Evolutionary conservation across 2,797 vertebrate genomes (phyloP), one percentile per base, ranked within the genome.

Genomic region (Astyanax mexicanus): DNA sequence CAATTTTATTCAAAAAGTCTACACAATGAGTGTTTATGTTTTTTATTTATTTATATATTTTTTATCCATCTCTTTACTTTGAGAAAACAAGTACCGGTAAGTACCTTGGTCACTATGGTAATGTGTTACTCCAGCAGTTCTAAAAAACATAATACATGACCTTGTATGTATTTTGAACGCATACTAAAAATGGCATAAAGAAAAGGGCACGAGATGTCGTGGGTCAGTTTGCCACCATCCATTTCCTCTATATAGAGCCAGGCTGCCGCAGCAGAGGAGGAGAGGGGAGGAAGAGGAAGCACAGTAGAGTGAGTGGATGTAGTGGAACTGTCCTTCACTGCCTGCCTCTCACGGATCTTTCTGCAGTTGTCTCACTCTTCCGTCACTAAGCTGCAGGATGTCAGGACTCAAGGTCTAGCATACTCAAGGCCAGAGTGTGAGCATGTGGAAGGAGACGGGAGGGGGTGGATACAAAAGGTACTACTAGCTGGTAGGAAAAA

Each of bases 321-420:
- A 72, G 58, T 64, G 54, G 32, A 52, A 64, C 21, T 49, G 62
- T 75, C 78, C 79, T 80, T 80, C 72, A 45, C 61, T 74, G 67
- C 1, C 21, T 4, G 13, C 27, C 45, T 57, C 62, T 44, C 35
- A 77, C 62, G 42, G 65, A 77, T 66, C 60, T 21, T n/a, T 52
- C 42, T 13, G 57, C 37, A 68, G n/a, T 40, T 8, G 21, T 49
- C 45, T 54, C 40, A 21, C 61, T 61, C 45, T 68, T 78, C 69
- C 47, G 58, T 27, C 40, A 25, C 62, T 75, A 58, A 60, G 25
- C 55, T 42, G 29, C 27, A 47, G 37, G 75, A 75, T 69, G 73
- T 73, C 27, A 66, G 49, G 66, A 73, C 70, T 77, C 77, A 74
- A 69, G 74, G 74, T 54, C 49, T 17, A 40, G 49, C 23, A 69